Evolutionary conservation across 2,113 vertebrate genomes (phyloP), one percentile per base, ranked within the genome.

Genomic region (Polyodon spathula): DNA sequence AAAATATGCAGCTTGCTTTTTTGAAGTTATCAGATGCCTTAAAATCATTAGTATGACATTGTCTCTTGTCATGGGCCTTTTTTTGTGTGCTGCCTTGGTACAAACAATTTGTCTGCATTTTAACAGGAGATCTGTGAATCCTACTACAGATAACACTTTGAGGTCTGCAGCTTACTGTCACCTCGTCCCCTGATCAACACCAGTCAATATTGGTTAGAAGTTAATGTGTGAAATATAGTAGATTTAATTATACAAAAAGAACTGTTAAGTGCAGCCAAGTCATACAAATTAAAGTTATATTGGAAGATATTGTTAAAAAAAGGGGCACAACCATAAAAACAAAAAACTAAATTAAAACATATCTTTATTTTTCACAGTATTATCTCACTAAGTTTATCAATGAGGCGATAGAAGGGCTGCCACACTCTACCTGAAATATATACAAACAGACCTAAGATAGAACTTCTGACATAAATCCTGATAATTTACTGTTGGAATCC

Each of bases 401-500:
- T 27, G 27, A 27, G 27, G 27, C 27, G 3, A 27, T 27, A 50
- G 15, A n/a, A 12, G 6, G 48, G 48, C 48, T n/a, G 15, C 5
- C 48, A 50, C 9, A 14, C 15, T 50, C 48, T 3, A 10, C 14
- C 12, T n/a, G 14, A 44, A 43, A 4, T 43, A 8, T 14, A 9
- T 44, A 11, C 39, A 37, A 48, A 37, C 42, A 48, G 58, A 59
- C 42, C 56, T 58, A 42, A 57, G 10, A 15, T 10, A 58, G 48
- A 58, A 41, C 9, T 16, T 8, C 60, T 63, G 57, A 48, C 51
- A 42, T n/a, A 14, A 16, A 63, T 43, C 51, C 15, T 63, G 61
- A 59, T 71, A 43, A 62, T 12, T 16, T 41, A 5, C 40, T 40
- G 39, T 40, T 40, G 37, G 44, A 58, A 58, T 58, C 56, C 56